These are phyloP conservation scores for Leptopilina clavipes DNA, from an alignment of 1,140 invertebrate species.

Conservation along the genomic window DNA sequence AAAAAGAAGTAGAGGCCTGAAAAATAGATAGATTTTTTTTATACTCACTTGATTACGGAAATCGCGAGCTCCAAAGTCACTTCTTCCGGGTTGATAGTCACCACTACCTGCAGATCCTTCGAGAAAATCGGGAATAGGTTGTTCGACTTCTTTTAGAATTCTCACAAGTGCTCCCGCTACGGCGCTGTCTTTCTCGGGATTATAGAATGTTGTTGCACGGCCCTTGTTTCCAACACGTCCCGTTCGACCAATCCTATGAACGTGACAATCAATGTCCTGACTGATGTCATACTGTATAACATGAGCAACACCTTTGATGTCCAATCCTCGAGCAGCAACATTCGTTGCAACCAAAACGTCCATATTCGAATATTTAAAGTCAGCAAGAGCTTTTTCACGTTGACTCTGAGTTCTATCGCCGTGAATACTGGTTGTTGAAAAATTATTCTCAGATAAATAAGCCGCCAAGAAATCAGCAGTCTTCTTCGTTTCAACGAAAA, in stretches of 20 bases:
- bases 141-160: constrained; percentile 81
- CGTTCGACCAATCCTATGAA: constrained; percentile 95
- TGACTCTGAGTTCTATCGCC: constrained; percentile 93
- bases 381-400: constrained; percentile 88
- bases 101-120: constrained; percentile 60
- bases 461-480: constrained; percentile 92
- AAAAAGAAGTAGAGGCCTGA: too few relatives aligned
- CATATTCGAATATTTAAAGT: constrained; percentile 86
- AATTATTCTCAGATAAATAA: constrained; percentile 80
- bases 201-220: constrained; percentile 91
- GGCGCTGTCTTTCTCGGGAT: constrained; percentile 78
- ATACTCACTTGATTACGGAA: constrained; percentile 68
- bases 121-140: constrained; percentile 81
- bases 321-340: constrained; percentile 93
- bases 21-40: neutral
- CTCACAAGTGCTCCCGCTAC: constrained; percentile 81
- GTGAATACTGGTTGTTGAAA: constrained; percentile 92
- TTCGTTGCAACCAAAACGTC: constrained; percentile 92
- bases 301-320: constrained; percentile 88
- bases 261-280: constrained; percentile 91
- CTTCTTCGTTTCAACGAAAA: constrained; percentile 94
- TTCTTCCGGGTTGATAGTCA: constrained; percentile 60
- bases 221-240: constrained; percentile 95
- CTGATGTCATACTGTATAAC: constrained; percentile 97
- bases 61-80: constrained; percentile 76